Base-by-base conservation (phyloP, 2,888 invertebrate genomes). In the Archips xylosteana region DNA sequence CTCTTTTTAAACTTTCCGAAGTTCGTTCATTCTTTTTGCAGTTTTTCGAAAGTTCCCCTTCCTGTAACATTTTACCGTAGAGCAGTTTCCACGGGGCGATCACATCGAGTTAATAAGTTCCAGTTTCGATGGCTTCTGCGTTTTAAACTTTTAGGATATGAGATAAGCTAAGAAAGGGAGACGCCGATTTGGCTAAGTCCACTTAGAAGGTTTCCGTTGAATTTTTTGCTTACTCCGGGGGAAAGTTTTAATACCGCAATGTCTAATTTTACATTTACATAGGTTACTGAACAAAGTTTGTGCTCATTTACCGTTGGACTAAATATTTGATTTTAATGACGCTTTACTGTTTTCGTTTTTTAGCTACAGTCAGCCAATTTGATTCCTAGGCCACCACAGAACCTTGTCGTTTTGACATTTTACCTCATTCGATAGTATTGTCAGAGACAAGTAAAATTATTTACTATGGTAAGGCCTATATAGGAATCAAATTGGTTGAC, bases 41-140 rank as follows among this genome's bases (percentile, higher is more conserved):
- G 89, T 92, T 92, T 85, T 87, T 85, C 83, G 85, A 90, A 92
- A 92, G 89, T 92, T 93, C 86, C 82, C 88, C 87, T 89, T 89
- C 87, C 92, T 92, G 93, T 92, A 92, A 94, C 94, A 93, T 94
- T 94, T 94, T 92, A 93, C 89, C 87, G 90, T 87, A 78, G 87
- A 91, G 87, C 89, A 88, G 89, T 92, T 92, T 91, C 89, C 85
- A 85, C 89, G 88, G 85, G 87, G 89, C 92, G 92, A 93, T 94
- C 94, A 88, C 94, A 92, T 94, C 92, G 89, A 94, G 94, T 94
- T 94, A 94, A 94, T 94, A 94, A 94, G 94, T 94, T 94, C 89
- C 89, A 88, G 91, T 90, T 92, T 88, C 90, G 92, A 94, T 94
- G 89, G 94, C 92, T 91, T 86, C 88, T 90, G 88, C 92, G 89